These are phyloP conservation scores for Parochlus steinenii DNA, from an alignment of 2,888 invertebrate species.

Conservation along the genomic window DNA sequence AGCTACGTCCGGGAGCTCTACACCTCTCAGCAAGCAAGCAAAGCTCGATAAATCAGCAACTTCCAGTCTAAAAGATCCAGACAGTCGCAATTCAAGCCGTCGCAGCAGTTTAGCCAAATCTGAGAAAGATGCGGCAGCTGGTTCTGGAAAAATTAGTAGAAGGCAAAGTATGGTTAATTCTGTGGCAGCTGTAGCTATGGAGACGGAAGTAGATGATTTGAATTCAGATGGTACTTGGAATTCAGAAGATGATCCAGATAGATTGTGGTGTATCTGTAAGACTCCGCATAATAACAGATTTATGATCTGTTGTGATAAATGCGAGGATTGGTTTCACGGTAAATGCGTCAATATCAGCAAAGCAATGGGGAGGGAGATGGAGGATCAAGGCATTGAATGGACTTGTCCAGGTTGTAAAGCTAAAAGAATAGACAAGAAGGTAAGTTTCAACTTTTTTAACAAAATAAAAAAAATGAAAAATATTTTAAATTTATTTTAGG, in stretches of 20 bases:
- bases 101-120: conserved; percentile 4
- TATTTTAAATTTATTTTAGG: too few species aligned
- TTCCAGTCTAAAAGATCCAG: conserved; percentile 10
- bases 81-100: conserved; percentile 9
- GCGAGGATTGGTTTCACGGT: conserved; percentile 97
- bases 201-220: conserved; percentile 32
- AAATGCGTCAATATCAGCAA: conserved; percentile 88
- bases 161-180: conserved; percentile 4
- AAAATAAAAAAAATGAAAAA: too few species aligned
- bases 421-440: not conserved
- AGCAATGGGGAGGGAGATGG: conserved; percentile 83
- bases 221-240: conserved; percentile 50
- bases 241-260: conserved; percentile 86
- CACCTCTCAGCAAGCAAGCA: too few species aligned
- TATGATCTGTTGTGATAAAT: conserved; percentile 94
- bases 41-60: conserved; percentile 8
- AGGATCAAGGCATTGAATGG: conserved; percentile 75
- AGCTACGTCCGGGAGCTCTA: not conserved
- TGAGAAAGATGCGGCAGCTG: conserved; percentile 15
- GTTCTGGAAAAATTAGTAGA: conserved; percentile 15
- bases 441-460: too few species aligned
- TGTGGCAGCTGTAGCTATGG: conserved; percentile 19
- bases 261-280: conserved; percentile 89
- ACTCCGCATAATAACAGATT: conserved; percentile 91
- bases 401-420: conserved; percentile 61